Base-by-base conservation (phyloP, 2,888 invertebrate species). In the Onthophagus sagittarius region DNA sequence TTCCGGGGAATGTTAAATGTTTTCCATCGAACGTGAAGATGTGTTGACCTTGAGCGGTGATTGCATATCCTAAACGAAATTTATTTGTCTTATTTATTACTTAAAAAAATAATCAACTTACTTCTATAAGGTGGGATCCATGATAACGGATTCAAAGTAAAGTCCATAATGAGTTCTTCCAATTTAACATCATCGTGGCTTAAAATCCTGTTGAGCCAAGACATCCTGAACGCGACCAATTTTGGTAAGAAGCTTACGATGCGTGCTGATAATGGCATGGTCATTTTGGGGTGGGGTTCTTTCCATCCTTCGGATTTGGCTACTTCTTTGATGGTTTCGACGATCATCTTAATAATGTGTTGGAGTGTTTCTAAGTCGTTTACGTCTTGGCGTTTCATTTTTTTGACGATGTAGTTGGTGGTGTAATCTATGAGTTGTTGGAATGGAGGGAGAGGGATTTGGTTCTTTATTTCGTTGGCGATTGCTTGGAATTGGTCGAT, bases 11-110 rank as follows among this genome's bases (percentile, higher is more conserved):
- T 5, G 92, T 91, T 77, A 92, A 86, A 82, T 94, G 93, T 78
- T 91, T 90, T 0, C 93, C 93, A 84, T 97, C 97, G 85, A 96
- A 97, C 0, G 95, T 96, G 86, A 95, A 93, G 84, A 95, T 90
- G 85, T 96, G 94, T 80, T 94, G 92, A 0, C 94, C 94, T 82
- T 95, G 94, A 9, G 92, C 88, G 2, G 96, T 83, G 62, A 91
- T 88, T 6, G 92, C 96, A 70, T 89, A 87, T 74, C 92, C 92
- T 90, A 87, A 53, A 85, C 84, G 75, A 73, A 71, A 75, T 71
- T n/a, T n/a, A n/a, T n/a, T n/a, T n/a, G n/a, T n/a, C n/a, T n/a
- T n/a, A n/a, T n/a, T n/a, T n/a, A n/a, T n/a, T n/a, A n/a, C n/a
- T n/a, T n/a, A n/a, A n/a, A n/a, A n/a, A n/a, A n/a, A n/a, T n/a